Base-by-base conservation (phyloP, 1,140 invertebrate species). In the Brachionus angularis region DNA sequence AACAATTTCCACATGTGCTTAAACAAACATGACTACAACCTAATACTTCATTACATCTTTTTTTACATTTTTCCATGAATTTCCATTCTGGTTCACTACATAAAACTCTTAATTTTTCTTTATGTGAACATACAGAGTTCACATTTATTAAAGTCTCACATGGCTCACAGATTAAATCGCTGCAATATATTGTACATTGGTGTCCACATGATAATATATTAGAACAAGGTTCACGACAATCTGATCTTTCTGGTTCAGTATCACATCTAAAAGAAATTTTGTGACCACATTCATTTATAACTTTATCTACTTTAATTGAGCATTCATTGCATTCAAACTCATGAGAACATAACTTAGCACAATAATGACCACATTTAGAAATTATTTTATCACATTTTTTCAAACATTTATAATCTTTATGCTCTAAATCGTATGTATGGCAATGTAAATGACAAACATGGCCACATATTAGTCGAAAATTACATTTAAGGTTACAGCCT, bases 1-100 rank as follows among this genome's bases (percentile, higher is more conserved):
- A 76, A 75, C 88, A 89, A 36, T 74, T 39, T 2, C 84, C 82
- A 79, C 87, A 88, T 1, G 77, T 80, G 47, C 86, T 86, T 29
- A 75, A 74, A 77, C 86, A 88, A 12, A 18, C 18, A 77, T 88
- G 86, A 1, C 77, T 79, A 77, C 87, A 89, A 61, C 76, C 74
- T 52, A 87, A 76, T 31, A 74, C 64, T 50, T 39, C 73, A 1
- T 67, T 72, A 76, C 86, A 73, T 25, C 42, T 21, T 33, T 25
- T 18, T 49, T 53, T 75, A 77, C 5, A 53, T 14, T 27, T 10
- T 50, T 5, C 7, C 25, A 25, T 18, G 27, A 25, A 50, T 25
- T 23, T 23, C 47, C 47, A 50, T 12, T 25, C 12, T 50, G 23
- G 4, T 12, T 50, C 23, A 23, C 21, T 25, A 8, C 47, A 50